Evolutionary conservation across 2,888 invertebrate genomes (phyloP).

Genomic region (Platycheirus albimanus): DNA sequence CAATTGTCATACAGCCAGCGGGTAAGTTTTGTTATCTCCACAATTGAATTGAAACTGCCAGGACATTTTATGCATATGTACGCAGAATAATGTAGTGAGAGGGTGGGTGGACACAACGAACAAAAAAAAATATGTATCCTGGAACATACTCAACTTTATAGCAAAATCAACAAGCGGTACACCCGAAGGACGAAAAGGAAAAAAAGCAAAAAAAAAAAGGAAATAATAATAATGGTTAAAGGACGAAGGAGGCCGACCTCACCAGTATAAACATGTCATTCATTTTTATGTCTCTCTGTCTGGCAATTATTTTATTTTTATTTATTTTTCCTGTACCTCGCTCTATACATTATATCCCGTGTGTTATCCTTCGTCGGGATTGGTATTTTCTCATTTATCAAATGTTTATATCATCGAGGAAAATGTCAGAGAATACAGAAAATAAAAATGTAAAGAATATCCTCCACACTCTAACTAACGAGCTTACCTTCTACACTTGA

Average conservation of each 20-base stretch:
- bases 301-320: slow-evolving; percentile 68
- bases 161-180: slow-evolving; percentile 67
- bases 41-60: slow-evolving; percentile 70
- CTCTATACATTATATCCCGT: background rate
- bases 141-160: slow-evolving; percentile 14
- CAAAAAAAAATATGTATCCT: slow-evolving; percentile 9
- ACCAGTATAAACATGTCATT: slow-evolving; percentile 62
- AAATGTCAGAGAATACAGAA: slow-evolving; percentile 12
- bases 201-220: slow-evolving; percentile 7
- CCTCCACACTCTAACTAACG: slow-evolving; percentile 38
- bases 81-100: background rate
- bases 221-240: slow-evolving; percentile 18
- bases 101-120: slow-evolving; percentile 38
- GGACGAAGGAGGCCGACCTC: background rate
- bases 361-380: slow-evolving; percentile 55
- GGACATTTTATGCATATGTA: slow-evolving; percentile 50
- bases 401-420: slow-evolving; percentile 35
- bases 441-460: slow-evolving; percentile 5
- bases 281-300: slow-evolving; percentile 60
- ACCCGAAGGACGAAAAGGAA: slow-evolving; percentile 28
- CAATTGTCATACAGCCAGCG: slow-evolving; percentile 73
- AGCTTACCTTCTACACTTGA: slow-evolving; percentile 72
- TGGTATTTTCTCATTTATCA: slow-evolving; percentile 49
- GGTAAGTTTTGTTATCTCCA: slow-evolving; percentile 72
- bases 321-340: slow-evolving; percentile 42